Evolutionary conservation across 2,797 vertebrate genomes (phyloP), one percentile per base, ranked within the genome.

Genomic region (Gymnothorax reevesii): DNA sequence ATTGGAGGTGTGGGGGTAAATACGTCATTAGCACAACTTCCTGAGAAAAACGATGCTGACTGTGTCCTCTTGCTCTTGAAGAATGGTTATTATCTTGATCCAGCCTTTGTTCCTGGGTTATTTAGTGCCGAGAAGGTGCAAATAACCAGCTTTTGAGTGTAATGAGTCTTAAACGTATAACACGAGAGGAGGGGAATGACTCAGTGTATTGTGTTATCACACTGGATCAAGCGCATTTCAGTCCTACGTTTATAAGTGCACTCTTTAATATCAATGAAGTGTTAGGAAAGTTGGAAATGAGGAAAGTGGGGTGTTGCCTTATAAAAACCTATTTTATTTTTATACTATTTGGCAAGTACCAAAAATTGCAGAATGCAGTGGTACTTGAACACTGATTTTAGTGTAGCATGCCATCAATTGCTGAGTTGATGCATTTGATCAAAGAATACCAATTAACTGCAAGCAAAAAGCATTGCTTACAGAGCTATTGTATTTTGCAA

Each of bases 131-230:
- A 55, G 49, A 79, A 79, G 49, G 75, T 79, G 73, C 73, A 77
- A 17, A 52, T 77, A 52, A 77, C 15, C 73, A 77, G 73, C 73
- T 77, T 49, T 77, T 17, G 73, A 49, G 75, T 79, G 52, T 79
- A 79, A 79, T 79, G 75, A 79, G 75, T 52, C 49, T 79, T 79
- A 79, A 79, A 79, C 49, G 54, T 54, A 49, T 27, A 79, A 54
- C 75, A 79, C 75, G 22, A 0, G 49, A 54, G 75, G 49, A 54
- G 42, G 73, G 17, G 54, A 79, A 55, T 79, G 17, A 79, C 42
- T 79, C 75, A 20, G 7, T 22, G 73, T 49, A 77, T 77, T 62
- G 22, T 22, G 22, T 66, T n/a, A 66, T n/a, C 54, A 17, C 22
- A 4, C 42, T 79, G 75, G 17, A 54, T 79, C 15, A 52, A 79